These are phyloP conservation scores for Phoxinus dragarum DNA, from an alignment of 2,797 vertebrate species.

Conservation along the genomic window DNA sequence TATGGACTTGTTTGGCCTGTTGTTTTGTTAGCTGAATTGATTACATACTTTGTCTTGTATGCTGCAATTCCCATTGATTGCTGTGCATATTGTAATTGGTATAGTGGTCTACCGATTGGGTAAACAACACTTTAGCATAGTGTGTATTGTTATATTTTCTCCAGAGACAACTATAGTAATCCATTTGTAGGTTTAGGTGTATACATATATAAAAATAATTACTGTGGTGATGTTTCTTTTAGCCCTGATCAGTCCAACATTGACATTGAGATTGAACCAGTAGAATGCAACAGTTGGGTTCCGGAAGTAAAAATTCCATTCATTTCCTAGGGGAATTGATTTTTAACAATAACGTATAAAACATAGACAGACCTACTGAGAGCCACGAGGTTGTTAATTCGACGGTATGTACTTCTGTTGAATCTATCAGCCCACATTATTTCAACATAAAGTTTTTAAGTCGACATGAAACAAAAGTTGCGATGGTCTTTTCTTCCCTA, in stretches of 20 bases:
- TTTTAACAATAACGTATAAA: no score
- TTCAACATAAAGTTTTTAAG: no score
- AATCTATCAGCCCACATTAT: no score
- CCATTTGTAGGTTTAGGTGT: neutral
- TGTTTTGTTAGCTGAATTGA: constrained; percentile 55
- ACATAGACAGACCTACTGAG: no score
- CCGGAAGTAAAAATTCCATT: no score
- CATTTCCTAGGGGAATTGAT: no score
- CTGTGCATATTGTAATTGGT: constrained; percentile 52
- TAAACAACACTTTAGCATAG: constrained; percentile 28
- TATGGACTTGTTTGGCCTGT: constrained; percentile 56
- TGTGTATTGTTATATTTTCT: neutral
- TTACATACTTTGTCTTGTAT: constrained; percentile 50
- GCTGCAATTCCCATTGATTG: constrained; percentile 42
- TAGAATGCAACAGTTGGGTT: no score
- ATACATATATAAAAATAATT: neutral
- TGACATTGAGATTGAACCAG: neutral
- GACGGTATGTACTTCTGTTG: no score
- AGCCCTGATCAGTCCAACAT: neutral
- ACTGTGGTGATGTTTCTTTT: neutral
- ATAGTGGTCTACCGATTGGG: constrained; percentile 29
- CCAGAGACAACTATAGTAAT: neutral
- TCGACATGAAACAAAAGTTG: no score
- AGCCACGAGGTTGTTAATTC: no score
- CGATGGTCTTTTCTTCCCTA: no score